These are phyloP conservation scores for Elanoides forficatus DNA, from an alignment of 2,113 vertebrate genomes.

Conservation along the genomic window DNA sequence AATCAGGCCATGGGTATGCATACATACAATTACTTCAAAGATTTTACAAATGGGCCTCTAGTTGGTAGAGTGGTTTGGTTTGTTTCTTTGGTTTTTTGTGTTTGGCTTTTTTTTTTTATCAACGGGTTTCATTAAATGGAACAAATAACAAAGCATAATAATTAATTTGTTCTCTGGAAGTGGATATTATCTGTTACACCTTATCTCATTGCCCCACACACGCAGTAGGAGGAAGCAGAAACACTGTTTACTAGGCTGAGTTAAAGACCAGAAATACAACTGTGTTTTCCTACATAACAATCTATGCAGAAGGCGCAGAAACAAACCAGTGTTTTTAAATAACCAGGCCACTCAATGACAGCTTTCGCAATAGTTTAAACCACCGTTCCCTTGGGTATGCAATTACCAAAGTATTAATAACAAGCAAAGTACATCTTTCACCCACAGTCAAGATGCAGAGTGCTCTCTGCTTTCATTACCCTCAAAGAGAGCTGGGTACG, in stretches of 20 bases:
- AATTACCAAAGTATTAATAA: conserved; percentile 25
- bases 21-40: background rate
- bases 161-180: conserved; percentile 57
- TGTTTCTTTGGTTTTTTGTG: background rate
- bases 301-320: background rate
- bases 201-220: conserved; percentile 42
- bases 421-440: background rate
- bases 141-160: conserved; percentile 54
- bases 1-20: background rate
- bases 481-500: background rate
- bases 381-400: background rate
- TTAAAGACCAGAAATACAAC: conserved; percentile 33
- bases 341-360: conserved; percentile 39
- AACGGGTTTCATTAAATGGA: conserved; percentile 24
- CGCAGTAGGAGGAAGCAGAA: conserved; percentile 37
- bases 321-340: background rate
- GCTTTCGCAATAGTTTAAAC: conserved; percentile 5
- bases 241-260: background rate
- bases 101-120: background rate
- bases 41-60: background rate
- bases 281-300: conserved; percentile 7
- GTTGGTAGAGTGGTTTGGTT: background rate
- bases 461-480: background rate
- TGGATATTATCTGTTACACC: conserved; percentile 47
- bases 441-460: background rate